Evolutionary conservation across 2,797 vertebrate genomes (phyloP).

Genomic region (Danio jaintianensis): DNA sequence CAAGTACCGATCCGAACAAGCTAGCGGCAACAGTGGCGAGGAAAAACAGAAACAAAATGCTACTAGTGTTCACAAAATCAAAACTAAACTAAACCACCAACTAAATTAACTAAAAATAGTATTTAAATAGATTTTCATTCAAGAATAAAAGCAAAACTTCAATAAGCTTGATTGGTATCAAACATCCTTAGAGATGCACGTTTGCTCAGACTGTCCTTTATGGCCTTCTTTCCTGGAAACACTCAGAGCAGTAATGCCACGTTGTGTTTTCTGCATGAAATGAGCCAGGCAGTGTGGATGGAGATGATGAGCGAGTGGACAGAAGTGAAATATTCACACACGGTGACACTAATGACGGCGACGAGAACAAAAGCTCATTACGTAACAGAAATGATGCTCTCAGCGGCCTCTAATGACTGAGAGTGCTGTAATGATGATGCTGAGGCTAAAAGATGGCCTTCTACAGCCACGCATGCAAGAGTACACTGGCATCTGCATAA

Average conservation of each 20-base stretch:
- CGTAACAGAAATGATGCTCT: constrained; percentile 14
- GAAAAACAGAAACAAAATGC: too few species aligned
- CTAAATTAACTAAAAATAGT: too few species aligned
- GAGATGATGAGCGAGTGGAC: not conserved
- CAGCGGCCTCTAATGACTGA: constrained; percentile 1
- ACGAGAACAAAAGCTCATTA: not conserved
- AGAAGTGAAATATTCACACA: not conserved
- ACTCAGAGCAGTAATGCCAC: not conserved
- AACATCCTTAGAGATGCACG: not conserved
- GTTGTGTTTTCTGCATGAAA: not conserved
- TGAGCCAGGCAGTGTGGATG: not conserved
- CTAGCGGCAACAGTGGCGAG: too few species aligned
- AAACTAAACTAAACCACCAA: too few species aligned
- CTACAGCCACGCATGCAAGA: not conserved
- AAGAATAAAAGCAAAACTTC: too few species aligned
- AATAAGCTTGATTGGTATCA: not conserved
- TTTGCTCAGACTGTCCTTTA: not conserved
- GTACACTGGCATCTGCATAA: not conserved
- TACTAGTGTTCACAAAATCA: too few species aligned
- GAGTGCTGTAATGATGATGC: not conserved
- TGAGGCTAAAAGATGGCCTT: not conserved
- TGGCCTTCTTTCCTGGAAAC: not conserved
- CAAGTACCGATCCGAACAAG: too few species aligned
- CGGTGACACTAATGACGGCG: not conserved
- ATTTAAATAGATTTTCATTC: too few species aligned